These are phyloP conservation scores for Oscheius sp. DNA, from an alignment of 2,888 invertebrate genomes.

Conservation along the genomic window DNA sequence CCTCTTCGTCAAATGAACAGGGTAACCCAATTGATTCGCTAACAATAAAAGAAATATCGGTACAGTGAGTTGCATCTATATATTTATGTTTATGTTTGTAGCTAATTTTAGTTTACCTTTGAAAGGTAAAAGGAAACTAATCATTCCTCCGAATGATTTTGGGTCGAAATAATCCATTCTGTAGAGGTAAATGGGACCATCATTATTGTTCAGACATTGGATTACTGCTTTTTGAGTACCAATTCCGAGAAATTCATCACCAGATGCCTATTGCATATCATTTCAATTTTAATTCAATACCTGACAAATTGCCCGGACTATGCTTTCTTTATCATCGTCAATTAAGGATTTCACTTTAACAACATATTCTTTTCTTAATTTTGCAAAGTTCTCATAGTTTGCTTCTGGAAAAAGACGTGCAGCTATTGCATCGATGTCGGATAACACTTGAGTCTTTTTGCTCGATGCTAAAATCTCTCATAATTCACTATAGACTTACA, in stretches of 20 bases:
- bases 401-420: constrained; percentile 5
- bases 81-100: constrained; percentile 43
- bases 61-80: constrained; percentile 50
- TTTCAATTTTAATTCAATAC: not conserved
- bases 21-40: constrained; percentile 43
- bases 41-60: constrained; percentile 52
- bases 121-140: not conserved
- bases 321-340: not conserved
- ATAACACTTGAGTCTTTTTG: no score
- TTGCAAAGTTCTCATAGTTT: not conserved
- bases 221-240: constrained; percentile 9
- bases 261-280: not conserved
- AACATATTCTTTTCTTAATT: constrained; percentile 1
- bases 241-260: constrained; percentile 3
- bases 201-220: not conserved
- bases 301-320: not conserved
- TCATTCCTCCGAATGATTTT: constrained; percentile 20
- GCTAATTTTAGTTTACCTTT: constrained; percentile 51
- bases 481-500: constrained; percentile 12
- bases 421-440: no score
- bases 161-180: constrained; percentile 33
- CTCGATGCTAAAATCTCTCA: no score
- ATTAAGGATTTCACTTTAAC: not conserved
- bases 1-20: constrained; percentile 9
- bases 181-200: constrained; percentile 29